Conservation (phyloP, 2,797 vertebrate species). For the Cygnus olor region DNA sequence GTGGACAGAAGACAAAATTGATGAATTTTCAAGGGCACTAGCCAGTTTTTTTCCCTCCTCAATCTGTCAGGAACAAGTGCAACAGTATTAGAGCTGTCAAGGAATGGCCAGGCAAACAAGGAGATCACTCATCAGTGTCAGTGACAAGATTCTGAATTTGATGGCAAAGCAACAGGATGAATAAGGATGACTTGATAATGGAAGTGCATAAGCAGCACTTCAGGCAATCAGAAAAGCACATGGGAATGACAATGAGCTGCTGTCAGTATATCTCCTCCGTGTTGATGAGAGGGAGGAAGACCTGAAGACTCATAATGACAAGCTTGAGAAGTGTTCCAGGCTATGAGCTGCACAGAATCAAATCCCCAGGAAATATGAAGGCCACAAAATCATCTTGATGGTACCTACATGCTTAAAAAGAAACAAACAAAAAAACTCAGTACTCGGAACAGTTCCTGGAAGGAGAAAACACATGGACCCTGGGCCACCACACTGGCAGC, state of each 20-base stretch:
- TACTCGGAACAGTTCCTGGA: not conserved
- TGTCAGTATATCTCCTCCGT: not conserved
- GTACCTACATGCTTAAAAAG: not conserved
- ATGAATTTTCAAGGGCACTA: not conserved
- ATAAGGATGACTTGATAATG: not conserved
- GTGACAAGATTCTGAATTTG: not conserved
- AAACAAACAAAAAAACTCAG: not conserved
- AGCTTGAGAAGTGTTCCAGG: not conserved
- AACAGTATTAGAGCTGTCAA: not conserved
- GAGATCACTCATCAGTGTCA: conserved; percentile 4
- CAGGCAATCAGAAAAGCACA: not conserved
- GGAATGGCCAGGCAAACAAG: not conserved
- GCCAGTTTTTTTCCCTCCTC: not conserved
- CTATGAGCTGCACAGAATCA: not conserved
- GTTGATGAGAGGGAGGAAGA: not conserved
- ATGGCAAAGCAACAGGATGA: not conserved
- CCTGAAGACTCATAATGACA: not conserved
- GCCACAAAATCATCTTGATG: not conserved
- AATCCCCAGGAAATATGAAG: not conserved
- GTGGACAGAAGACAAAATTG: not conserved
- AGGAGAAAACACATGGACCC: not conserved
- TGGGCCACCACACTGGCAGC: not conserved
- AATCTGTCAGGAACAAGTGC: not conserved
- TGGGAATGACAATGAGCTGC: not conserved
- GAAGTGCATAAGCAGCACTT: not conserved